Evolutionary conservation across 2,797 vertebrate species (phyloP).

Genomic region (Poecilia velifera): DNA sequence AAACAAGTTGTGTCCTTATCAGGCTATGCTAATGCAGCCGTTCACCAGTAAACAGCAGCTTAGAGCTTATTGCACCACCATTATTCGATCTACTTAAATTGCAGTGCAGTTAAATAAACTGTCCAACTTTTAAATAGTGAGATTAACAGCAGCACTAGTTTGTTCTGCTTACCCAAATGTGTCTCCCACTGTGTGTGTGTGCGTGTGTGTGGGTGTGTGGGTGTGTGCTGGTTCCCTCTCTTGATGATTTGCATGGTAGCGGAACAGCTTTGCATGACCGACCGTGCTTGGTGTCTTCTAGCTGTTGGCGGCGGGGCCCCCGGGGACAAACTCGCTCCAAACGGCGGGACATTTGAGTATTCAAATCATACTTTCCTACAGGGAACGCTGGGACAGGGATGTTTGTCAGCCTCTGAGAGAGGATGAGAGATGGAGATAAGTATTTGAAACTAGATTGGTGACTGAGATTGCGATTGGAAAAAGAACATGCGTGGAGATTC

Average conservation of each 20-base stretch:
- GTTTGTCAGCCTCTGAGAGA: constrained; percentile 17
- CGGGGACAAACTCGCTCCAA: constrained; percentile 9
- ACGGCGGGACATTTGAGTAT: constrained; percentile 75
- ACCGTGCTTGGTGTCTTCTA: constrained; percentile 63
- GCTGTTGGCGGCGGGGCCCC: constrained; percentile 28
- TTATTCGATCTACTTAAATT: constrained; percentile 16
- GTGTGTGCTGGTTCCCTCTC: neutral
- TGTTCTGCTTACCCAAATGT: constrained; percentile 29
- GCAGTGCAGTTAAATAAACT: constrained; percentile 21
- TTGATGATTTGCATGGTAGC: constrained; percentile 76
- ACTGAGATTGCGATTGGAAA: constrained; percentile 17
- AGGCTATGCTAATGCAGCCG: constrained; percentile 1
- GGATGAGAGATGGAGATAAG: constrained; percentile 10
- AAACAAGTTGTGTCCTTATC: constrained; percentile 13
- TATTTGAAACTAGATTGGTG: neutral
- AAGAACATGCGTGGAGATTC: neutral
- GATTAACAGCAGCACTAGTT: constrained; percentile 15
- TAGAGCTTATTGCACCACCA: neutral
- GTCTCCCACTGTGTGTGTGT: neutral
- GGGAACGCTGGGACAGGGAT: constrained; percentile 13
- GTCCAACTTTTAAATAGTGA: constrained; percentile 27
- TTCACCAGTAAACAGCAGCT: constrained; percentile 8
- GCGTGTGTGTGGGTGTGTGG: neutral
- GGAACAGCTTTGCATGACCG: constrained; percentile 75
- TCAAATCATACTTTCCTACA: constrained; percentile 61